Evolutionary conservation across 2,888 invertebrate genomes (phyloP).

Genomic region (Blera fallax): DNA sequence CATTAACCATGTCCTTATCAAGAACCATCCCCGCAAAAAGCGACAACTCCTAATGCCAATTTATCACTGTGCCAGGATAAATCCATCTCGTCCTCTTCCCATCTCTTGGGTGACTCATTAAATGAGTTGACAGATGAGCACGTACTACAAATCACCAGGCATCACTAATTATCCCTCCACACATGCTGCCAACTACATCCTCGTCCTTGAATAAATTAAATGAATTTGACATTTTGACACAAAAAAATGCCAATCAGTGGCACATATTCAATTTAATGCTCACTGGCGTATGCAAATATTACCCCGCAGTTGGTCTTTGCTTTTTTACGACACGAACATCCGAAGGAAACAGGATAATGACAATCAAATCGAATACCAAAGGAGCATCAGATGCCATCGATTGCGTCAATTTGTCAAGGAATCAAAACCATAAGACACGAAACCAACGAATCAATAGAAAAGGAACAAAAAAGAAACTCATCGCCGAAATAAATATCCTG

Average conservation of each 20-base stretch:
- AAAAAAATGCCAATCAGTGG: conserved; percentile 6
- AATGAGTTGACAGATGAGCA: conserved; percentile 4
- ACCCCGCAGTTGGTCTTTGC: not conserved
- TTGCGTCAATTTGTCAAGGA: conserved; percentile 2
- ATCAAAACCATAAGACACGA: not conserved
- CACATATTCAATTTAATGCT: not conserved
- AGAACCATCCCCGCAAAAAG: not conserved
- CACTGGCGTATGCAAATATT: conserved; percentile 16
- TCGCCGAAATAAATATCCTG: not conserved
- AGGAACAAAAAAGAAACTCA: not conserved
- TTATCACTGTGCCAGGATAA: not conserved
- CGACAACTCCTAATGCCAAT: not conserved
- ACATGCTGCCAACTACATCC: not conserved
- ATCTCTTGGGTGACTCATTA: not conserved
- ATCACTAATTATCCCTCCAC: not conserved
- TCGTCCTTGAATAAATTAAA: not conserved
- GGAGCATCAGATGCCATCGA: not conserved
- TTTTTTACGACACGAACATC: not conserved
- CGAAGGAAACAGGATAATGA: not conserved
- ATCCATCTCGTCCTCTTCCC: not conserved
- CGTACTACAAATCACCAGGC: not conserved
- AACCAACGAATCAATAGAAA: not conserved
- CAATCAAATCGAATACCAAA: not conserved
- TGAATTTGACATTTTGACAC: conserved; percentile 7
- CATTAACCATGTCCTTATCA: conserved; percentile 8